A percentile compares a stretch with the other conserved stretches of the same genome.
Conservation (phyloP, 2,113 vertebrate genomes). For the Callopanchax toddi region DNA sequence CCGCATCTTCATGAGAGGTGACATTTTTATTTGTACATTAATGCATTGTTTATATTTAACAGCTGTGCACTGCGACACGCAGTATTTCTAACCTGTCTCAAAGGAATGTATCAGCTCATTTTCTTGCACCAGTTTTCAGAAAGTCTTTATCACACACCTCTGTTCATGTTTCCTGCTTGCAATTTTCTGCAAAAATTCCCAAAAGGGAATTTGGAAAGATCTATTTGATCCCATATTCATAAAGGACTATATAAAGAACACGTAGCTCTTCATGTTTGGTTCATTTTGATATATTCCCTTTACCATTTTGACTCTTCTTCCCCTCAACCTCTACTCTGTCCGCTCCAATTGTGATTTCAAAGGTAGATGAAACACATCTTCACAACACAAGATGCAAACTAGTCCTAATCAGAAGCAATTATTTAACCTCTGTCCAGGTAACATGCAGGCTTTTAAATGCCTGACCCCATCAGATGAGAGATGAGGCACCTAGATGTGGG, state of each 20-base stretch:
- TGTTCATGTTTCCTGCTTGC: slow-evolving; percentile 37
- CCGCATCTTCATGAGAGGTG: slow-evolving; percentile 27
- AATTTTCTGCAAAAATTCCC: slow-evolving; percentile 37
- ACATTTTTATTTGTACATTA: slow-evolving; percentile 17
- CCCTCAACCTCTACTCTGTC: not conserved
- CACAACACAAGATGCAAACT: slow-evolving; percentile 7
- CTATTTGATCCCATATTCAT: slow-evolving; percentile 43
- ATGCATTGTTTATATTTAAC: slow-evolving; percentile 45
- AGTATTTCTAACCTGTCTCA: slow-evolving; percentile 37
- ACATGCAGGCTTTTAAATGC: slow-evolving; percentile 63
- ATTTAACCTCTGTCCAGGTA: slow-evolving; percentile 67
- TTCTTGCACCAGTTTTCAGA: slow-evolving; percentile 25
- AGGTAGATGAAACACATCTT: slow-evolving; percentile 22
- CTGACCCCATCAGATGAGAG: slow-evolving; percentile 63
- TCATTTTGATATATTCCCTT: slow-evolving; percentile 10
- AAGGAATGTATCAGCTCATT: slow-evolving; percentile 34
- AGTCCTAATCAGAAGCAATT: slow-evolving; percentile 35
- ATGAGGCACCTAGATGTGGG: slow-evolving; percentile 68
- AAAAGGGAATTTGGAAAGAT: slow-evolving; percentile 23
- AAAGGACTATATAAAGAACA: slow-evolving; percentile 56
- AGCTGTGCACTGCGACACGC: slow-evolving; percentile 58
- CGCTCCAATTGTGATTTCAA: slow-evolving; percentile 17
- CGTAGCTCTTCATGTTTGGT: slow-evolving; percentile 26
- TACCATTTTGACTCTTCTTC: slow-evolving; percentile 1
- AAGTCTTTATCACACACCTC: slow-evolving; percentile 31